Percentiles rank a stretch among this genome's conserved stretches.
These are phyloP conservation scores for Ditula angustiorana DNA, from an alignment of 2,888 invertebrate species.

Conservation along the genomic window DNA sequence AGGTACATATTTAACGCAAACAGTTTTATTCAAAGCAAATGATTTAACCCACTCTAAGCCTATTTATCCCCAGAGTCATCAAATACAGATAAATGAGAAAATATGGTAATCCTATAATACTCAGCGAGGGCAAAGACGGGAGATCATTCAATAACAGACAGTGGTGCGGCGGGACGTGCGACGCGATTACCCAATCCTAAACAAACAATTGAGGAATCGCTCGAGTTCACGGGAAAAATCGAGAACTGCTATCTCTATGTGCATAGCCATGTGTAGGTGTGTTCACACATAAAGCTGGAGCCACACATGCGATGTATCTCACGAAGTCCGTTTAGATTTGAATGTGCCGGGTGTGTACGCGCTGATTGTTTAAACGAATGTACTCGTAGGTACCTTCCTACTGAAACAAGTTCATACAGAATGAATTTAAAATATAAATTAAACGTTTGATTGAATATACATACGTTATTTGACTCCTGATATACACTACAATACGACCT, in stretches of 20 bases:
- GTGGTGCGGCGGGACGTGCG: slow-evolving; percentile 52
- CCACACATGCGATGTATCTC: too few relatives aligned
- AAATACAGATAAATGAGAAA: slow-evolving; percentile 39
- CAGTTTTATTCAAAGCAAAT: slow-evolving; percentile 6
- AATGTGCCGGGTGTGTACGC: too few relatives aligned
- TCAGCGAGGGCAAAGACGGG: slow-evolving; percentile 43
- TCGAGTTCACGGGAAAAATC: slow-evolving; percentile 55
- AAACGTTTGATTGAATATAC: too few relatives aligned
- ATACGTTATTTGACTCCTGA: too few relatives aligned
- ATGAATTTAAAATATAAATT: too few relatives aligned
- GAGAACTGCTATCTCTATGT: slow-evolving; percentile 48
- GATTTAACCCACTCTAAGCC: slow-evolving; percentile 1
- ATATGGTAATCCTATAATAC: slow-evolving; percentile 39
- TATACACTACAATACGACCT: too few relatives aligned
- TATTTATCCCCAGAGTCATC: slow-evolving; percentile 34
- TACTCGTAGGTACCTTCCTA: too few relatives aligned
- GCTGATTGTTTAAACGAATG: too few relatives aligned
- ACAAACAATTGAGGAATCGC: slow-evolving; percentile 70
- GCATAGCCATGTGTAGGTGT: slow-evolving; percentile 4
- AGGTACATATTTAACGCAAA: slow-evolving; percentile 7
- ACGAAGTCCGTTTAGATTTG: too few relatives aligned
- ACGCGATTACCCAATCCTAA: slow-evolving; percentile 59
- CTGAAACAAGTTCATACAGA: too few relatives aligned
- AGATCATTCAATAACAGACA: slow-evolving; percentile 60
- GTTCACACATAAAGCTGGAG: slow-evolving; percentile 4